These are phyloP conservation scores for Apomyelois bistriatella DNA, from an alignment of 2,888 invertebrate species.

Conservation along the genomic window DNA sequence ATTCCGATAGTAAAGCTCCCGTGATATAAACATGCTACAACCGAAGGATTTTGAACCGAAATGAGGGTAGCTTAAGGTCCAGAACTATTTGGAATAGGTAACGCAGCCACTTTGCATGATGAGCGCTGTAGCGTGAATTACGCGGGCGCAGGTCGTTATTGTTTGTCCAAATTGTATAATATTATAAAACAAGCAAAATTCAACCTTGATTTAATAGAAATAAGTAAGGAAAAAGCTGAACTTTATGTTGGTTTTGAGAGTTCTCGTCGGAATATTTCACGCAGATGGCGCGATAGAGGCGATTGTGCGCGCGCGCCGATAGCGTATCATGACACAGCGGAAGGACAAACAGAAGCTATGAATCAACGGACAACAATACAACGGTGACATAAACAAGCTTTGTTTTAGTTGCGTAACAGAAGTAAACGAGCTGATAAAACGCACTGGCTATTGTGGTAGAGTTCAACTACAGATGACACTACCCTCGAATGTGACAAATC, in stretches of 20 bases:
- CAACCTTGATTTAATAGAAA: conserved; percentile 19
- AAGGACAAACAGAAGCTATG: conserved; percentile 62
- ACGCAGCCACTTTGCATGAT: conserved; percentile 68
- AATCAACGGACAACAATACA: conserved; percentile 49
- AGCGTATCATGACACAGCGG: conserved; percentile 57
- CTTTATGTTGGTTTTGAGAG: not conserved
- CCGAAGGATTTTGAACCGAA: conserved; percentile 23
- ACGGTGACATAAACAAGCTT: conserved; percentile 36
- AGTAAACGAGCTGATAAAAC: conserved; percentile 18
- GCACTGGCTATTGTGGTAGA: not conserved
- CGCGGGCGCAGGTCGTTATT: conserved; percentile 69
- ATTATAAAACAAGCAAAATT: conserved; percentile 11
- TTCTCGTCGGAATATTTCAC: conserved; percentile 67
- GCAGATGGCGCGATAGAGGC: conserved; percentile 68
- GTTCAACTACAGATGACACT: not conserved
- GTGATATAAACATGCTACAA: conserved; percentile 45
- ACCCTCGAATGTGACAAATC: not conserved
- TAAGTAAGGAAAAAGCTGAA: conserved; percentile 14
- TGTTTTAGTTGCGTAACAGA: conserved; percentile 39
- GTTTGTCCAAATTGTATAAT: conserved; percentile 22
- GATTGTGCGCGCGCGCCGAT: conserved; percentile 56
- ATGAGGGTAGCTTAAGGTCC: conserved; percentile 20
- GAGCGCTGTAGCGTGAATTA: conserved; percentile 75
- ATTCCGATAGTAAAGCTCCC: conserved; percentile 58
- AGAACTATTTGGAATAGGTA: conserved; percentile 20